Evolutionary conservation across 2,113 vertebrate genomes (phyloP).

Genomic region (Guaruba guarouba): DNA sequence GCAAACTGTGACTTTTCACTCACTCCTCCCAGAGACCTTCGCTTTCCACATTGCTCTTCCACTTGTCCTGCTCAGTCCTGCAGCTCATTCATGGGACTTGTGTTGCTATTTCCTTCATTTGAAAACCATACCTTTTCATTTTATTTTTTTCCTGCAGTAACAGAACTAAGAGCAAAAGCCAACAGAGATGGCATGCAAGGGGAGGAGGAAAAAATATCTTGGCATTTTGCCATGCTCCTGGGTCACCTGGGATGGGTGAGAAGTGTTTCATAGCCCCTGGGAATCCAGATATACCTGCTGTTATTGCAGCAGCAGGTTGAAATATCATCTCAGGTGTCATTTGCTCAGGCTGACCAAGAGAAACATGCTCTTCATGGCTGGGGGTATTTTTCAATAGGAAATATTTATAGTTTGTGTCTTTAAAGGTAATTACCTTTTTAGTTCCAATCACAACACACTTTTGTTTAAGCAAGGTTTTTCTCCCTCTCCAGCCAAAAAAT

Average conservation of each 20-base stretch:
- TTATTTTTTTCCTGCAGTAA: neutral
- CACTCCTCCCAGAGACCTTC: neutral
- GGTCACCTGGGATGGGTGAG: neutral
- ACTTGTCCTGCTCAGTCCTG: neutral
- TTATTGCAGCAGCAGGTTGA: constrained; percentile 2
- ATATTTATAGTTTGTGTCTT: constrained; percentile 75
- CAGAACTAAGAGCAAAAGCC: constrained; percentile 40
- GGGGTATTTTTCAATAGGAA: constrained; percentile 70
- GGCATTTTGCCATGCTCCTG: constrained; percentile 8
- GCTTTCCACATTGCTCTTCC: neutral
- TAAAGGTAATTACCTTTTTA: constrained; percentile 75
- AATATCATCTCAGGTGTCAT: neutral
- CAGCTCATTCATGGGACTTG: accelerated
- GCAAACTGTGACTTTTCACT: neutral
- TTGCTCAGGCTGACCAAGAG: neutral
- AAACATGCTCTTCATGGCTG: constrained; percentile 13
- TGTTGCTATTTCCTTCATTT: neutral
- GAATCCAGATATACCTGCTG: constrained; percentile 10
- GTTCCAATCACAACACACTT: constrained; percentile 75
- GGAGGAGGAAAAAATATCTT: neutral
- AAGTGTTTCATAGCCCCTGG: neutral
- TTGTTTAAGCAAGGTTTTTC: constrained; percentile 73
- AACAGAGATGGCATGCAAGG: neutral
- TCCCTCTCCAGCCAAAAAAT: constrained; percentile 69
- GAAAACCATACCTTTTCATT: neutral